Percentiles rank a stretch among this genome's conserved stretches.
Conservation (phyloP, 2,888 invertebrate genomes). For the Lysandra coridon region DNA sequence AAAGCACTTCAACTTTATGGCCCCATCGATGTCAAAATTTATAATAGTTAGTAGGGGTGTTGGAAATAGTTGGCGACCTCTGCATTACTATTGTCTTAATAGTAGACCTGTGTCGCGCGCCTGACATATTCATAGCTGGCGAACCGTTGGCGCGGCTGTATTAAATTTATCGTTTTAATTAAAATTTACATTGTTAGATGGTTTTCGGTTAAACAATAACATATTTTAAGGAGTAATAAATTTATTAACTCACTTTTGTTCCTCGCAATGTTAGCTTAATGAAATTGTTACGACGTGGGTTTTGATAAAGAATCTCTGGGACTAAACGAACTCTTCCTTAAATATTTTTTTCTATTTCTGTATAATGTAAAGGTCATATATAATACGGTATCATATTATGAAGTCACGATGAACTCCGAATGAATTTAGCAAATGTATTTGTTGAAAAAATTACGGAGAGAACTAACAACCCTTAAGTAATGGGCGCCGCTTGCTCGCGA, state of each 20-base stretch:
- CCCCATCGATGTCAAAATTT: slow-evolving; percentile 59
- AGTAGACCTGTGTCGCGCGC: slow-evolving; percentile 52
- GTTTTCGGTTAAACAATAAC: slow-evolving; percentile 43
- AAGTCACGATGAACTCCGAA: background rate
- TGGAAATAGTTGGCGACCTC: slow-evolving; percentile 64
- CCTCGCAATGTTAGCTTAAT: slow-evolving; percentile 11
- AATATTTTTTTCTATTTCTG: background rate
- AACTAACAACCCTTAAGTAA: slow-evolving; percentile 20
- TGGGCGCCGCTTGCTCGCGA: slow-evolving; percentile 51
- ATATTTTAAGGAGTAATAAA: slow-evolving; percentile 33
- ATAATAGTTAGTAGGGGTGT: slow-evolving; percentile 62
- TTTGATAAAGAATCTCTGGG: background rate
- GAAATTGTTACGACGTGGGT: background rate
- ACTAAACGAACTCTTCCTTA: background rate
- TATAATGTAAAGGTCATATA: background rate
- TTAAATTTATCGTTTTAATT: slow-evolving; percentile 51
- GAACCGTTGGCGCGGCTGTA: slow-evolving; percentile 42
- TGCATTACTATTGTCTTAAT: slow-evolving; percentile 58
- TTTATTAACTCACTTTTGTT: slow-evolving; percentile 22
- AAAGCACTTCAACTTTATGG: slow-evolving; percentile 45
- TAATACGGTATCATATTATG: background rate
- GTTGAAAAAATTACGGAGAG: slow-evolving; percentile 23
- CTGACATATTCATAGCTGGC: slow-evolving; percentile 37
- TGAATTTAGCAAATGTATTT: slow-evolving; percentile 27
- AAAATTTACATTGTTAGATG: slow-evolving; percentile 45